Conservation (phyloP, 1,140 invertebrate species). For the Acromyrmex heyeri region DNA sequence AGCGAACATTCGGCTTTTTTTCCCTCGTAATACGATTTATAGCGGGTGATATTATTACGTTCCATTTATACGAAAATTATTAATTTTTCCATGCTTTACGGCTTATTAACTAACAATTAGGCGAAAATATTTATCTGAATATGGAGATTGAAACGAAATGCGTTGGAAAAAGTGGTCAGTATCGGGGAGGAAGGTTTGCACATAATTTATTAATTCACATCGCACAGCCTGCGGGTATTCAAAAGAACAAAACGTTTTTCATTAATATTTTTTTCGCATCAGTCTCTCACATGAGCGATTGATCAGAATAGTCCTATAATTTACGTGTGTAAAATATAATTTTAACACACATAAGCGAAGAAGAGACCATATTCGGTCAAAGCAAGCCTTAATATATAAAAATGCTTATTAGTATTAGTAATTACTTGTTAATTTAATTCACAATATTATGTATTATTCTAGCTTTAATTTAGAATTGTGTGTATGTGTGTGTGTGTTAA, state of each 20-base stretch:
- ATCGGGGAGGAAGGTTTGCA: slow-evolving; percentile 35
- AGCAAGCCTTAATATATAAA: too few species aligned
- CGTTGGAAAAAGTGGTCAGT: slow-evolving; percentile 52
- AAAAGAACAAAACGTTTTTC: slow-evolving; percentile 42
- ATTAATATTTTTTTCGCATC: slow-evolving; percentile 48
- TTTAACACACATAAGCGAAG: too few species aligned
- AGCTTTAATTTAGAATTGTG: too few species aligned
- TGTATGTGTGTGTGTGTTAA: too few species aligned
- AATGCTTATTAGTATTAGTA: too few species aligned
- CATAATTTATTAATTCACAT: slow-evolving; percentile 63
- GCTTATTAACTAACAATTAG: slow-evolving; percentile 63
- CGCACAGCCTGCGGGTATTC: slow-evolving; percentile 38
- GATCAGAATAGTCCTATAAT: slow-evolving; percentile 25
- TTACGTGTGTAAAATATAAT: slow-evolving; percentile 15
- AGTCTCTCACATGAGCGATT: not conserved
- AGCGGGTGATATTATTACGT: slow-evolving; percentile 52
- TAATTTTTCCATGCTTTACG: slow-evolving; percentile 62
- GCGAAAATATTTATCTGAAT: slow-evolving; percentile 64
- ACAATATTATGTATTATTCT: too few species aligned
- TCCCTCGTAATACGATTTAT: slow-evolving; percentile 39
- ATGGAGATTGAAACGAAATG: slow-evolving; percentile 62
- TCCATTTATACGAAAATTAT: slow-evolving; percentile 61
- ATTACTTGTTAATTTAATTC: too few species aligned
- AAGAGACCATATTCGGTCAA: too few species aligned
- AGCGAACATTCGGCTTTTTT: slow-evolving; percentile 43